These are phyloP conservation scores for Aurelia sp. DNA, from an alignment of 30 jellyfish, hydroid and myxozoan genomes.

Conservation along the genomic window DNA sequence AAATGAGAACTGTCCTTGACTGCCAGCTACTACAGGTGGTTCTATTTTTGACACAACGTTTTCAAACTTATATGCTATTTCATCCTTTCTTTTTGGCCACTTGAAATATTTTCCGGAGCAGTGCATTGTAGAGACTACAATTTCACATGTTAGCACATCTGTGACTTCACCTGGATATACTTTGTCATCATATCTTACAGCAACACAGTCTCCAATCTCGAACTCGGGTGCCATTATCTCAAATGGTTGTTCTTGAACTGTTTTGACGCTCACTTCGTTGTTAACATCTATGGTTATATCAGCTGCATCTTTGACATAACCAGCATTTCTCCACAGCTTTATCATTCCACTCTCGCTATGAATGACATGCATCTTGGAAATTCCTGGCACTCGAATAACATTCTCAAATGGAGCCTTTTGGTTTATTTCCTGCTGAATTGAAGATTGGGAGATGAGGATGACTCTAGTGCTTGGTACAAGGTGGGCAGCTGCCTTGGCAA, in stretches of 20 bases:
- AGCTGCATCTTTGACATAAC: slow-evolving; percentile 47
- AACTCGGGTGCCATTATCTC: background rate
- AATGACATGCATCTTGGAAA: too few relatives aligned
- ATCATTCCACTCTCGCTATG: too few relatives aligned
- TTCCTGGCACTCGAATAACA: too few relatives aligned
- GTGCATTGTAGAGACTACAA: slow-evolving; percentile 48
- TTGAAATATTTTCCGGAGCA: slow-evolving; percentile 37
- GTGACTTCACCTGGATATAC: slow-evolving; percentile 54
- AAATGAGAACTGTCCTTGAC: slow-evolving; percentile 17
- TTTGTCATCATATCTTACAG: slow-evolving; percentile 43
- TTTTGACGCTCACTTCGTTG: slow-evolving; percentile 10
- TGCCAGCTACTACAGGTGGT: slow-evolving; percentile 24
- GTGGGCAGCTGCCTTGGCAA: slow-evolving; percentile 50
- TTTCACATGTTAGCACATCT: slow-evolving; percentile 25
- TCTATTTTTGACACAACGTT: slow-evolving; percentile 16
- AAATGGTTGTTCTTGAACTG: slow-evolving; percentile 18
- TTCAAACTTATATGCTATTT: slow-evolving; percentile 13
- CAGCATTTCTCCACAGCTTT: too few relatives aligned
- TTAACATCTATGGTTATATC: slow-evolving; percentile 28
- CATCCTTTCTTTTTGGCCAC: slow-evolving; percentile 56
- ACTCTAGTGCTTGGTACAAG: slow-evolving; percentile 55
- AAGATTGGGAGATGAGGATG: slow-evolving; percentile 22
- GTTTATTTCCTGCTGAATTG: too few relatives aligned
- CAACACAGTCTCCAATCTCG: slow-evolving; percentile 42
- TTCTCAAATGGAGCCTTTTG: too few relatives aligned